These are phyloP conservation scores for Esox niger DNA, from an alignment of 2,113 vertebrate genomes.

Conservation along the genomic window DNA sequence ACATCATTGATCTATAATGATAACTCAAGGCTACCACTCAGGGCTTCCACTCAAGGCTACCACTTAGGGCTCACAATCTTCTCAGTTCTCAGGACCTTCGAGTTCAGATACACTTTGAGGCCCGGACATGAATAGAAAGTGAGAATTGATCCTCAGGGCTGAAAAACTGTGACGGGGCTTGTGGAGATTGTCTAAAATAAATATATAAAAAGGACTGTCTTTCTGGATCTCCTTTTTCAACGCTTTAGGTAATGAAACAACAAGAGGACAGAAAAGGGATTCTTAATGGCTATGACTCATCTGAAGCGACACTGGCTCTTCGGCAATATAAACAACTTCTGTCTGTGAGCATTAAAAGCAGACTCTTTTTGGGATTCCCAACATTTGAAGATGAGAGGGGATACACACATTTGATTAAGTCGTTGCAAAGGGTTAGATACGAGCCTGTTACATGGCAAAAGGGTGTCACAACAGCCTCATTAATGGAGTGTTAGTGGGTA, in stretches of 20 bases:
- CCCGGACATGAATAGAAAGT: conserved; percentile 1
- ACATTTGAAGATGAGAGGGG: conserved; percentile 22
- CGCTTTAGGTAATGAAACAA: conserved; percentile 37
- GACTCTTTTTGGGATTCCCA: conserved; percentile 13
- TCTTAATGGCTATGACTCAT: conserved; percentile 44
- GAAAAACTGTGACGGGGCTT: not conserved
- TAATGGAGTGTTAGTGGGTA: not conserved
- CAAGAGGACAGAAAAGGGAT: conserved; percentile 20
- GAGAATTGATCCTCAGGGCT: conserved; percentile 27
- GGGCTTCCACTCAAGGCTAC: too few species aligned
- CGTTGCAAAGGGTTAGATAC: not conserved
- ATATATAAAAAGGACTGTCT: conserved; percentile 38
- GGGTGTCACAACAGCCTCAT: not conserved
- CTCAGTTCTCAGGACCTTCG: not conserved
- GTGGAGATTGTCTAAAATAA: conserved; percentile 43
- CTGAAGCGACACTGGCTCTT: conserved; percentile 33
- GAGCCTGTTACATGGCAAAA: not conserved
- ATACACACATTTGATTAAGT: conserved; percentile 34
- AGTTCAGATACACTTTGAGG: not conserved
- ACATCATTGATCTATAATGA: not conserved
- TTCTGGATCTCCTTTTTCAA: conserved; percentile 44
- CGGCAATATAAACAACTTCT: too few species aligned
- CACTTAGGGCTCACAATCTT: too few species aligned
- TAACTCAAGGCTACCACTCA: too few species aligned
- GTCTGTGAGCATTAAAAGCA: too few species aligned